These are phyloP conservation scores for Tolmerus cingulatus DNA, from an alignment of 2,888 invertebrate species.

Conservation along the genomic window DNA sequence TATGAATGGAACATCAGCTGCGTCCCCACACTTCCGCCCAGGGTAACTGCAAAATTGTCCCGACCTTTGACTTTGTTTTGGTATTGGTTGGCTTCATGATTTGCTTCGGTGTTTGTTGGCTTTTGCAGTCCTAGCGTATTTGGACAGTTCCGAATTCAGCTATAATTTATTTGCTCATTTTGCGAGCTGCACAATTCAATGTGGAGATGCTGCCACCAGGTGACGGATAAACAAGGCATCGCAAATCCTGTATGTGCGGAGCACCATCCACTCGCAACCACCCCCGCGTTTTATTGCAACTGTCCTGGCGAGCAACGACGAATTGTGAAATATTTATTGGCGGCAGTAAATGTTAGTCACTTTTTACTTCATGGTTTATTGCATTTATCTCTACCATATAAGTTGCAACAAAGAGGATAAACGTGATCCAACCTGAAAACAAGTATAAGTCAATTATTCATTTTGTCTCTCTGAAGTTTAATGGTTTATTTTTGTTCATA, in stretches of 20 bases:
- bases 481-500: no score
- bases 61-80: background rate
- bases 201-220: background rate
- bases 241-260: background rate
- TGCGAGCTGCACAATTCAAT: background rate
- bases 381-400: background rate
- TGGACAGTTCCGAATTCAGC: background rate
- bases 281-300: background rate
- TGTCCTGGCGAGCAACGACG: background rate
- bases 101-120: background rate
- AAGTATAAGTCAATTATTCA: no score
- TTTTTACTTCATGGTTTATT: background rate
- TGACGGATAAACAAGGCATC: background rate
- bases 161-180: background rate
- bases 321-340: background rate
- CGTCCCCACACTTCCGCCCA: background rate
- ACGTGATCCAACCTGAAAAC: no score
- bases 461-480: no score
- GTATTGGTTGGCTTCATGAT: background rate
- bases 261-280: background rate
- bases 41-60: background rate
- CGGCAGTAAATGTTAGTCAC: background rate
- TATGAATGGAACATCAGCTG: conserved; percentile 11
- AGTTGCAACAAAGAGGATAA: background rate
- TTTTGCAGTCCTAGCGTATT: background rate